phyloP scores from a whole-genome alignment of 2,888 invertebrate species.

The Schizotus pectinicornis region DNA sequence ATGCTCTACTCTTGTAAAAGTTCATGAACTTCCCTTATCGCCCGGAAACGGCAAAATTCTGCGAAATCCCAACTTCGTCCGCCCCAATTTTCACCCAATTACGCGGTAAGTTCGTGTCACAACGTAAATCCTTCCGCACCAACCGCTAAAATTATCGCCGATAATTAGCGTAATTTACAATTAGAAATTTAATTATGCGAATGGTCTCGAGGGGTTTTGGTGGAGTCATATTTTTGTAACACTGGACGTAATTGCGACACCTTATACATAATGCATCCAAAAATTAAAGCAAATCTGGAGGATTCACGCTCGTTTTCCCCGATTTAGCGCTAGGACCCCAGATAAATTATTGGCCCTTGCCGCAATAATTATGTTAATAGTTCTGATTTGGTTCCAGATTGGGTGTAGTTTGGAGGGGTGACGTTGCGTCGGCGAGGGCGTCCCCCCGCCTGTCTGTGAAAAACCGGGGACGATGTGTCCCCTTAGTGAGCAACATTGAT shows the following conservation, averaged over 20 bases:
- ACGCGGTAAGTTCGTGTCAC: too few species aligned
- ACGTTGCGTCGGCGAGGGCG: conserved; percentile 1
- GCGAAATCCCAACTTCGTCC: too few species aligned
- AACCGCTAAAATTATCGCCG: too few species aligned
- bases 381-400: conserved; percentile 22
- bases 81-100: too few species aligned
- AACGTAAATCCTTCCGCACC: too few species aligned
- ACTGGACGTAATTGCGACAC: too few species aligned
- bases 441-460: neutral
- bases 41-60: neutral
- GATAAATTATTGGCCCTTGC: conserved; percentile 17
- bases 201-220: neutral
- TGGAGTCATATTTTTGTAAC: too few species aligned
- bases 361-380: conserved; percentile 22
- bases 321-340: neutral
- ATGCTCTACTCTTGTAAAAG: conserved; percentile 9
- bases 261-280: conserved; percentile 22
- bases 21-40: too few species aligned
- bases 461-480: conserved; percentile 17
- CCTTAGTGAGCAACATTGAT: conserved; percentile 1
- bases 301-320: neutral
- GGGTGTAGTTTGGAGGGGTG: conserved; percentile 4
- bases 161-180: too few species aligned
- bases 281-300: conserved; percentile 15
- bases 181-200: neutral